These are phyloP conservation scores for Drosophila birchii DNA, from an alignment of 2,888 invertebrate genomes.

Conservation along the genomic window DNA sequence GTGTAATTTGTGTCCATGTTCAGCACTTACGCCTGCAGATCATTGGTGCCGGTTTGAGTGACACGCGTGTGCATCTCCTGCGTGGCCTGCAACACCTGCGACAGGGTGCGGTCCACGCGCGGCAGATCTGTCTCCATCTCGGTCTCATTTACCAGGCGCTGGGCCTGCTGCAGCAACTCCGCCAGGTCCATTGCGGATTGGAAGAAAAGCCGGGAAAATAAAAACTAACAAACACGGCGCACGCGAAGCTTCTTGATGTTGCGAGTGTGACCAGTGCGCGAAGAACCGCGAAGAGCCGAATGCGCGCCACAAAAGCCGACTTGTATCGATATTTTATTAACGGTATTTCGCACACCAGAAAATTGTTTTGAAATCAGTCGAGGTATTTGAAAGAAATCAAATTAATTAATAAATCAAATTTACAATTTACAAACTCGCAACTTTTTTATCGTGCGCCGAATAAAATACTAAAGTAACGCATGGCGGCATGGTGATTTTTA, in stretches of 20 bases:
- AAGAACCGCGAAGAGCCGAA: background rate
- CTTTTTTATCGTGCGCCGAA: too few relatives aligned
- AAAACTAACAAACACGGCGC: conserved; percentile 4
- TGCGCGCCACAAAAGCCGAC: background rate
- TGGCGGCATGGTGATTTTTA: background rate
- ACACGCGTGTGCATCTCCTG: conserved; percentile 95
- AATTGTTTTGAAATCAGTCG: background rate
- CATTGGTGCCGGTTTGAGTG: conserved; percentile 92
- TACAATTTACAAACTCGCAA: background rate
- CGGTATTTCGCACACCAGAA: background rate
- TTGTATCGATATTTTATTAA: background rate
- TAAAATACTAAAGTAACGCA: background rate
- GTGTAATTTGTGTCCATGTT: background rate
- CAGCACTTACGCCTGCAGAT: conserved; percentile 91
- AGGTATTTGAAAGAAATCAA: background rate
- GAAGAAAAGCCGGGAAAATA: conserved; percentile 15
- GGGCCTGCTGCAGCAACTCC: conserved; percentile 95
- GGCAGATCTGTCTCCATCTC: conserved; percentile 93
- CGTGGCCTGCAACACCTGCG: conserved; percentile 96
- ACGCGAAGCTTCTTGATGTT: conserved; percentile 6
- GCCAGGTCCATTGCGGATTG: conserved; percentile 88
- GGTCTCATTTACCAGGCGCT: conserved; percentile 95
- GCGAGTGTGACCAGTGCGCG: conserved; percentile 9
- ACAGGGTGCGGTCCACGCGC: conserved; percentile 94
- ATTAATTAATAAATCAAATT: too few relatives aligned